A percentile compares a stretch with the other conserved stretches of the same genome.
phyloP scores from a whole-genome alignment of 2,888 invertebrate genomes.

The Psylliodes chrysocephalus region DNA sequence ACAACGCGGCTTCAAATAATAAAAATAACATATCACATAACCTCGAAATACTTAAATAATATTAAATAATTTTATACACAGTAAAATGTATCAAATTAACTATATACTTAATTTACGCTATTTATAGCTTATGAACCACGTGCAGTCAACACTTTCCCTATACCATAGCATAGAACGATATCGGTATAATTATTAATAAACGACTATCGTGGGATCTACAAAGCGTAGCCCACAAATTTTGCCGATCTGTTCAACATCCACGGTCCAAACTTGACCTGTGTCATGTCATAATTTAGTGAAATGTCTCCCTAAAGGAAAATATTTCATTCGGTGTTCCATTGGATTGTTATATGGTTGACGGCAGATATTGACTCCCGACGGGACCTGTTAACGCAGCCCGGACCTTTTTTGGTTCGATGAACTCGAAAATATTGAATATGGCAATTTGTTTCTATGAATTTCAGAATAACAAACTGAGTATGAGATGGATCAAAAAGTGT shows the following conservation, averaged over 20 bases:
- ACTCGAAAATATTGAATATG: slow-evolving; percentile 13
- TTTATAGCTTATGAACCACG: neutral
- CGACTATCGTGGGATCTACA: slow-evolving; percentile 7
- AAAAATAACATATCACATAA: too few species aligned
- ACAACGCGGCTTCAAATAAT: too few species aligned
- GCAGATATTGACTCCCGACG: slow-evolving; percentile 34
- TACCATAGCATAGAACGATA: neutral
- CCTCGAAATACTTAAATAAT: too few species aligned
- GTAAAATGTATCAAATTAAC: too few species aligned
- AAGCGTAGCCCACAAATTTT: slow-evolving; percentile 15
- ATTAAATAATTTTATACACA: too few species aligned
- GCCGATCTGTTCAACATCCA: slow-evolving; percentile 18
- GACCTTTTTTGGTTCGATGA: slow-evolving; percentile 5
- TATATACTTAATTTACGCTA: too few species aligned
- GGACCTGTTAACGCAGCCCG: slow-evolving; percentile 35
- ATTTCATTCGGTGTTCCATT: slow-evolving; percentile 32
- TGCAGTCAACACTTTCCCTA: neutral
- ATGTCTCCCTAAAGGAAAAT: slow-evolving; percentile 40
- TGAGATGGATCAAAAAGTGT: too few species aligned
- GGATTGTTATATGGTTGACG: slow-evolving; percentile 36
- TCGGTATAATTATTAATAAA: slow-evolving; percentile 26
- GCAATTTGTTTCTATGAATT: neutral
- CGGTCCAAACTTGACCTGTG: slow-evolving; percentile 41
- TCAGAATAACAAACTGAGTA: neutral
- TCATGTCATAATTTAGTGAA: slow-evolving; percentile 43